These are phyloP conservation scores for Anthopleura sola DNA, from an alignment of 64 coral and sea anemone species.

Conservation along the genomic window DNA sequence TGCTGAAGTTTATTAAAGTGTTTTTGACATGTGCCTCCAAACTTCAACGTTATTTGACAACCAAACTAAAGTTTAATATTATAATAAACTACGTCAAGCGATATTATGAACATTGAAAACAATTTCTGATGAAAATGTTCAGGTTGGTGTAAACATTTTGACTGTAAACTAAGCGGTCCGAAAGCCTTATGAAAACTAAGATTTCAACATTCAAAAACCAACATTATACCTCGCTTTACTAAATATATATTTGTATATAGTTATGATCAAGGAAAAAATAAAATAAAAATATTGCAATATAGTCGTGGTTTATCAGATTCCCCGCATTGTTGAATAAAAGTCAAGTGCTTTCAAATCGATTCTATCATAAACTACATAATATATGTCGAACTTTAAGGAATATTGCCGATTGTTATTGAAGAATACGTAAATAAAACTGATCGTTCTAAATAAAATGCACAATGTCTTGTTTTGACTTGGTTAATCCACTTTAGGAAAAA, in stretches of 20 bases:
- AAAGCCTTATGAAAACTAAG: background rate
- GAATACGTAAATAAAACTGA: slow-evolving; percentile 14
- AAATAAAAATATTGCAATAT: too few relatives aligned
- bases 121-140: too few relatives aligned
- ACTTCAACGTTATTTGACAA: background rate
- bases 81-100: background rate
- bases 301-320: too few relatives aligned
- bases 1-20: background rate
- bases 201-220: too few relatives aligned
- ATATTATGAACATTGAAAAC: background rate
- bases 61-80: background rate
- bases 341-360: background rate
- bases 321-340: background rate
- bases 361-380: background rate
- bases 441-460: background rate
- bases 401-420: background rate
- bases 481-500: slow-evolving; percentile 1
- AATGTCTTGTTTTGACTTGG: background rate
- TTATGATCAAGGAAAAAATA: too few relatives aligned
- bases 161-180: too few relatives aligned
- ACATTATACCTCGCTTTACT: too few relatives aligned
- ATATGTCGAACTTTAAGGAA: background rate
- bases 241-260: too few relatives aligned
- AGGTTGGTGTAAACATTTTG: too few relatives aligned
- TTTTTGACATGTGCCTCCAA: background rate